phyloP scores from a whole-genome alignment of 1,140 invertebrate genomes.

The Neuroterus valhalla region DNA sequence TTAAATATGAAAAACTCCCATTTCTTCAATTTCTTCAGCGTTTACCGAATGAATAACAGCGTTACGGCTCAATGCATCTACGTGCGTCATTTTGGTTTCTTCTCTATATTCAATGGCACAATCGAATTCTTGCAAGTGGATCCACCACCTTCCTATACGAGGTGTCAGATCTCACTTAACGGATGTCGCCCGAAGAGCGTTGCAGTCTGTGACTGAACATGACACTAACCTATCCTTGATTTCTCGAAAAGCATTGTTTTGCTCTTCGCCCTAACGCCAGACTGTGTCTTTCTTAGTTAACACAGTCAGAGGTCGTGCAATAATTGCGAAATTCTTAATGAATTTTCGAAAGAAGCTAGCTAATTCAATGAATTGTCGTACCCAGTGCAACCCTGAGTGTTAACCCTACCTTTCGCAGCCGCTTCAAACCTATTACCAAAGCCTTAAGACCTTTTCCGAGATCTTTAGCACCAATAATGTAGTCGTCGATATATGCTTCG shows the following conservation, averaged over 20 bases:
- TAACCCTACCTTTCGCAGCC: background rate
- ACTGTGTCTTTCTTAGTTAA: conserved; percentile 36
- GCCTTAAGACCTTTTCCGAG: background rate
- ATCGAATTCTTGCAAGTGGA: background rate
- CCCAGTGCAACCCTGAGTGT: conserved; percentile 35
- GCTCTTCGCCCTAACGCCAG: conserved; percentile 36
- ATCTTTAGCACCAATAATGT: conserved; percentile 1
- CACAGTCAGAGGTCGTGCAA: conserved; percentile 41
- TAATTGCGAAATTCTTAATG: conserved; percentile 43
- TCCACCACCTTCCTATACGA: too few species aligned
- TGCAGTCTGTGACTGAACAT: conserved; percentile 53
- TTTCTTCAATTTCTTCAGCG: background rate
- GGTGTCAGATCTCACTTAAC: background rate
- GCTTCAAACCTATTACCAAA: conserved; percentile 7
- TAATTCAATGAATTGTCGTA: conserved; percentile 45
- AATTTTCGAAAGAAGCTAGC: too few species aligned
- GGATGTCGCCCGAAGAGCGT: too few species aligned
- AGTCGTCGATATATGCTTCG: conserved; percentile 36
- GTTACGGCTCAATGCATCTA: too few species aligned
- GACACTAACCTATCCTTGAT: conserved; percentile 29
- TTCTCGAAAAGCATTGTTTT: too few species aligned
- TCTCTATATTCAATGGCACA: conserved; percentile 57
- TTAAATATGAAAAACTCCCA: background rate
- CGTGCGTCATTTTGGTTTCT: background rate
- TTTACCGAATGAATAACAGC: background rate